These are phyloP conservation scores for Microcebus lehilahytsara DNA, from an alignment of 2,113 vertebrate genomes.

Conservation along the genomic window DNA sequence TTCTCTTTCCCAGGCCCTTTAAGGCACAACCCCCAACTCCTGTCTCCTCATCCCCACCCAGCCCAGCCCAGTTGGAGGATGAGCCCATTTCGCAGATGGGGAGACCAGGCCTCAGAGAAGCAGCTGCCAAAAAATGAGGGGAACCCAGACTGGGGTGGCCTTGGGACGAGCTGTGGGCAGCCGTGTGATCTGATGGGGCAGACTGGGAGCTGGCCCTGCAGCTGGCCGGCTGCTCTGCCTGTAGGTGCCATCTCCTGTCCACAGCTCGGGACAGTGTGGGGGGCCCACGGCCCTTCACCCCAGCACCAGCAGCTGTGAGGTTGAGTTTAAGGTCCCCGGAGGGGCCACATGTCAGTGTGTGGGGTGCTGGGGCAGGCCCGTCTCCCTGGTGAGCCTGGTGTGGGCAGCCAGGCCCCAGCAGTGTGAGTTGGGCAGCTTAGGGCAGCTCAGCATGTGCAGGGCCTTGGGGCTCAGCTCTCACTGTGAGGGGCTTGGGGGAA, in stretches of 20 bases:
- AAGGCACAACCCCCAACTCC: neutral
- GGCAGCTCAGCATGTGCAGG: accelerated
- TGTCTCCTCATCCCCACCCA: neutral
- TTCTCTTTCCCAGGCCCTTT: neutral
- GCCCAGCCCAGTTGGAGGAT: neutral
- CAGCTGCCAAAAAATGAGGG: neutral
- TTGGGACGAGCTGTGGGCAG: neutral
- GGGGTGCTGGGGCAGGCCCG: too few relatives aligned
- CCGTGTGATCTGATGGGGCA: accelerated
- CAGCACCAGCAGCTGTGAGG: neutral
- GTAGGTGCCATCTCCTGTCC: neutral
- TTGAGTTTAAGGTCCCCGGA: too few relatives aligned
- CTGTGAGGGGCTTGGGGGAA: neutral
- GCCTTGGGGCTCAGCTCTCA: too few relatives aligned
- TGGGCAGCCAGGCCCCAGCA: neutral
- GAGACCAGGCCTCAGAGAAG: neutral
- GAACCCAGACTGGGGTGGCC: neutral
- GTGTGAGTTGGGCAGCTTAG: neutral
- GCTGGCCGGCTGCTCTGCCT: neutral
- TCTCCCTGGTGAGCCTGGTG: too few relatives aligned
- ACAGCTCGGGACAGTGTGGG: neutral
- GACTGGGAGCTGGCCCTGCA: neutral
- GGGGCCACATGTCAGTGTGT: neutral
- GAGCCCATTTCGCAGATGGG: neutral
- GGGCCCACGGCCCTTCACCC: neutral